Conservation (phyloP, 2,888 invertebrate genomes). For the Lepidochitona cinerea region DNA sequence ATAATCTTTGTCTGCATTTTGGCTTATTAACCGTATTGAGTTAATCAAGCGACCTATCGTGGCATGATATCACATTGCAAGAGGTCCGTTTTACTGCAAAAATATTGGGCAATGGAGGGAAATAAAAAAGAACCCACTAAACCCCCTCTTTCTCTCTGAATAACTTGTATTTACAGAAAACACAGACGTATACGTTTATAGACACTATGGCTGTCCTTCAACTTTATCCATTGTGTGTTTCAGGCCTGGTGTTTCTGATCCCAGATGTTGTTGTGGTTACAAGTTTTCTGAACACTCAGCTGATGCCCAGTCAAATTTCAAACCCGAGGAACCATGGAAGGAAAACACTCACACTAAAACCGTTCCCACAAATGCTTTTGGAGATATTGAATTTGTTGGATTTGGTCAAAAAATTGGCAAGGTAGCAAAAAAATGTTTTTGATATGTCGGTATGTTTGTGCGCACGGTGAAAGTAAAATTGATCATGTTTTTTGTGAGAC, state of each 20-base stretch:
- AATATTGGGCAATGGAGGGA: too few relatives aligned
- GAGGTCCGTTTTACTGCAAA: too few relatives aligned
- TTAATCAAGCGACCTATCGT: too few relatives aligned
- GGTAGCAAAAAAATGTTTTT: conserved; percentile 35
- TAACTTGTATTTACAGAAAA: too few relatives aligned
- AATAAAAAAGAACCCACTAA: too few relatives aligned
- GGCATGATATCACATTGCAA: too few relatives aligned
- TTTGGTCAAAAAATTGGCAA: conserved; percentile 61
- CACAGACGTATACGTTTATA: too few relatives aligned
- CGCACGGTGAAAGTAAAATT: conserved; percentile 60
- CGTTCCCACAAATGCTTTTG: conserved; percentile 63
- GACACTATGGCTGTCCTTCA: too few relatives aligned
- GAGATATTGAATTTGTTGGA: conserved; percentile 68
- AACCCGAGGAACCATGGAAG: conserved; percentile 40
- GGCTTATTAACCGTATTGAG: too few relatives aligned
- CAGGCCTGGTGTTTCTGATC: neutral
- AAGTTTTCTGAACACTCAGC: conserved; percentile 25
- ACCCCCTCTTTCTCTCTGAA: too few relatives aligned
- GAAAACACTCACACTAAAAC: conserved; percentile 40
- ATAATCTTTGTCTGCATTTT: too few relatives aligned
- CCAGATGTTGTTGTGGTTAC: conserved; percentile 47
- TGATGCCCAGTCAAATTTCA: neutral
- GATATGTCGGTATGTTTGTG: conserved; percentile 63
- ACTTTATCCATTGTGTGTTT: neutral
- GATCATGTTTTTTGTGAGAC: conserved; percentile 50